Base-by-base conservation (phyloP, 2,113 vertebrate genomes). In the Hemichromis elongatus region DNA sequence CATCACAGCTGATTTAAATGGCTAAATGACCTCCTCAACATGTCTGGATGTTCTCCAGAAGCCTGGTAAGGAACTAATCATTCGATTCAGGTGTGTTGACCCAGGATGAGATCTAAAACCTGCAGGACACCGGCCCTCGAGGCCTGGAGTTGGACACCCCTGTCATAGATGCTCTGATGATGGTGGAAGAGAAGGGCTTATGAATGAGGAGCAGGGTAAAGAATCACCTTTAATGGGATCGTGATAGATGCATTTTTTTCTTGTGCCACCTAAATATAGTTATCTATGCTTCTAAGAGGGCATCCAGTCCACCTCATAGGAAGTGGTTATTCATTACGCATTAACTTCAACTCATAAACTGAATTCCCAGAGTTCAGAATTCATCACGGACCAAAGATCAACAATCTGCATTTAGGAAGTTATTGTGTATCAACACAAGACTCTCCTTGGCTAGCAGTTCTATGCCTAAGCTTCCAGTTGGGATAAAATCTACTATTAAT, bases 31-130 rank as follows among this genome's bases (percentile, higher is more conserved):
- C 16, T 59, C 28, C 0, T 61, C 57, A 19, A 61, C 28, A 61
- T 61, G 28, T 19, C 16, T 0, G 19, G 9, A 11, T 2, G 56
- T 33, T 59, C 56, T 2, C 56, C 55, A 18, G 26, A 57, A 8
- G 0, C 0, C 9, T 59, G 28, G 2, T 0, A 19, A 59, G 0
- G 3, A 59, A 19, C 16, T 19, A 4, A 59, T 33, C 56, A 19
- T 59, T 0, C 33, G 16, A 59, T 59, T 59, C 16, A 10, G 28
- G 16, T 19, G 28, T 33, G 9, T 28, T 7, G 2, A 57, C 0
- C 26, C 55, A 57, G 2, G 13, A 7, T 56, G 0, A 28, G 24
- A 8, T 1, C 24, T 28, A 16, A 28, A 57, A 57, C 24, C 7
- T 28, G 55, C 24, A 57, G 55, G 24, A 9, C 55, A 9, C 7